Conservation (phyloP, 2,888 invertebrate genomes). For the Catonia carolina region DNA sequence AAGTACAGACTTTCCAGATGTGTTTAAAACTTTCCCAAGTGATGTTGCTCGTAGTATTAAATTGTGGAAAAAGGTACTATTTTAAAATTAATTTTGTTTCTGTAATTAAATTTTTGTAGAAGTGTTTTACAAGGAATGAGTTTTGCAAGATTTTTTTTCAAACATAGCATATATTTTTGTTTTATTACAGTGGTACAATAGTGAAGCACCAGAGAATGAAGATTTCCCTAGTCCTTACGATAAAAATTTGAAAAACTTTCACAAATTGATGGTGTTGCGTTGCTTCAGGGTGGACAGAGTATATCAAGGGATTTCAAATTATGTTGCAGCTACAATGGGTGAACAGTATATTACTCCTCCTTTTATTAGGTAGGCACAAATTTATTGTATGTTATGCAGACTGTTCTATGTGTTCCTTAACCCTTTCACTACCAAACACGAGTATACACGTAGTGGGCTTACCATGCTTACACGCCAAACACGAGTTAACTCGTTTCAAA, state of each 20-base stretch:
- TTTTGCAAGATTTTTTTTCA: too few relatives aligned
- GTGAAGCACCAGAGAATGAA: slow-evolving; percentile 70
- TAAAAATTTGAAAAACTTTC: slow-evolving; percentile 55
- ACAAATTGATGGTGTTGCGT: slow-evolving; percentile 73
- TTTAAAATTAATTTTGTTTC: slow-evolving; percentile 2
- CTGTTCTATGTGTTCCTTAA: too few relatives aligned
- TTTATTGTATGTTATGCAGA: background rate
- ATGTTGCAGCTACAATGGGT: slow-evolving; percentile 75
- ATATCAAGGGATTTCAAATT: slow-evolving; percentile 76
- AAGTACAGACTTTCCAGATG: slow-evolving; percentile 56
- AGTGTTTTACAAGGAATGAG: too few relatives aligned
- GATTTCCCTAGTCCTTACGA: slow-evolving; percentile 65
- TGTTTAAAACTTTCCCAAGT: slow-evolving; percentile 58
- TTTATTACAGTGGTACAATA: slow-evolving; percentile 67
- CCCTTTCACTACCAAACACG: too few relatives aligned
- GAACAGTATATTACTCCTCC: slow-evolving; percentile 86
- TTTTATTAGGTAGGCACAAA: slow-evolving; percentile 52
- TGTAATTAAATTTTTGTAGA: background rate
- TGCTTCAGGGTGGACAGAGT: slow-evolving; percentile 88
- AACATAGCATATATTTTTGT: background rate
- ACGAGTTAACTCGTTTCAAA: too few relatives aligned
- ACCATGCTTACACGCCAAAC: too few relatives aligned
- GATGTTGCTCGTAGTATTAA: slow-evolving; percentile 50
- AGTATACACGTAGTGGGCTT: too few relatives aligned
- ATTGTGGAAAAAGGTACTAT: slow-evolving; percentile 60